Conservation (phyloP, 64 coral and sea anemone genomes). For the Dendronephthya gigantea region DNA sequence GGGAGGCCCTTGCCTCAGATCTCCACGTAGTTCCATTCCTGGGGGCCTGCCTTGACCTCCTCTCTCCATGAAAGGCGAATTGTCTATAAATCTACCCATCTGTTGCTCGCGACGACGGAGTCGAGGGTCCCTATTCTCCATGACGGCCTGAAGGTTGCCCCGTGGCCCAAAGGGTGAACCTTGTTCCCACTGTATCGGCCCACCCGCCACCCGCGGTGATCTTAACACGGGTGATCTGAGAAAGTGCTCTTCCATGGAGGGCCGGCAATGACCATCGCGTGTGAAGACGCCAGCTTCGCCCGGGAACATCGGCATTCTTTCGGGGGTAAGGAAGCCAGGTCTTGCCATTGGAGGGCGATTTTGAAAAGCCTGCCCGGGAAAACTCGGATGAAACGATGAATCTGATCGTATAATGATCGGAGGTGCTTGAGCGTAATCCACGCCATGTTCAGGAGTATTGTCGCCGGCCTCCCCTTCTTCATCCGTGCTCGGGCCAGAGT, state of each 20-base stretch:
- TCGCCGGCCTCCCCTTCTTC: neutral
- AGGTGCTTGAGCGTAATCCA: neutral
- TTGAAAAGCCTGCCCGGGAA: neutral
- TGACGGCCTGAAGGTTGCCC: neutral
- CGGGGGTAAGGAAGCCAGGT: neutral
- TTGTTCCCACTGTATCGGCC: neutral
- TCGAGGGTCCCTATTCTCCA: neutral
- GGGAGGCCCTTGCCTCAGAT: neutral
- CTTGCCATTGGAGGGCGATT: neutral
- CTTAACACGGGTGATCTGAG: neutral
- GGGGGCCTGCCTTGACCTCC: neutral
- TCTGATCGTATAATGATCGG: neutral
- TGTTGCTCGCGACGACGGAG: neutral
- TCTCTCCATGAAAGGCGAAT: neutral
- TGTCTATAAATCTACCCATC: neutral
- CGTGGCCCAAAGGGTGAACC: neutral
- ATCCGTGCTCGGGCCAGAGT: neutral
- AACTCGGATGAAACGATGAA: neutral
- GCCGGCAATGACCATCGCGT: neutral
- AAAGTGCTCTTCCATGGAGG: neutral
- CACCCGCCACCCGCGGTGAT: neutral
- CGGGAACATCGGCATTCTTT: neutral
- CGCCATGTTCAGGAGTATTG: neutral
- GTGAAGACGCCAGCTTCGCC: neutral
- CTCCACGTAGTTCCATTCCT: neutral